These are phyloP conservation scores for Pipa parva DNA, from an alignment of 2,113 vertebrate genomes.

Conservation along the genomic window DNA sequence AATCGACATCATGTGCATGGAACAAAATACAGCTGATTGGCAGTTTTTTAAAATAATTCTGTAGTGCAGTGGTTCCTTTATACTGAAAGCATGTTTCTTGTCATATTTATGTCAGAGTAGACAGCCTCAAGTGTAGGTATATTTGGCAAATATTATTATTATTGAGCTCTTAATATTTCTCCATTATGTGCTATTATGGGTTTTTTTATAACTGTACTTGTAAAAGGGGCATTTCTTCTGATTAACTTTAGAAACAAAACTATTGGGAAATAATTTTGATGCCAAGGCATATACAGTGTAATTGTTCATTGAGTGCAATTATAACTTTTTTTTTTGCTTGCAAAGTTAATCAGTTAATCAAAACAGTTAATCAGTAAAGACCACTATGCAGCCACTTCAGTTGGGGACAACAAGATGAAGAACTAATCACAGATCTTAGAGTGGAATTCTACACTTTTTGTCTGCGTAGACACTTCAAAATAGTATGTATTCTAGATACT, in stretches of 20 bases:
- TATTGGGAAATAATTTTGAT: no score
- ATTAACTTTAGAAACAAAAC: not conserved
- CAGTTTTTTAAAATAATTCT: constrained; percentile 2
- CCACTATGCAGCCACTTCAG: no score
- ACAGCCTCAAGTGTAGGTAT: constrained; percentile 2
- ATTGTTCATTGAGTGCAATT: no score
- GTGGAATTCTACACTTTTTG: no score
- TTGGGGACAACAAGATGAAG: no score
- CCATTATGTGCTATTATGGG: not conserved
- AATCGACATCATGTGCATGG: constrained; percentile 1
- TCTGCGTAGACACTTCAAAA: no score
- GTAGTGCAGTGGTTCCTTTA: constrained; percentile 4
- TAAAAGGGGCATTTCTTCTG: constrained; percentile 1
- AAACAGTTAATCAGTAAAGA: no score
- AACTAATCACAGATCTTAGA: no score
- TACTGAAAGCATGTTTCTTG: not conserved
- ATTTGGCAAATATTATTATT: constrained; percentile 2
- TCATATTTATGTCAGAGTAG: constrained; percentile 9
- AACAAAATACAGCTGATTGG: not conserved
- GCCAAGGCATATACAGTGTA: no score
- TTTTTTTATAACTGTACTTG: not conserved
- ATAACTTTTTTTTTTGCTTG: no score
- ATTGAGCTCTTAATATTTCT: not conserved
- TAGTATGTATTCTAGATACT: no score
- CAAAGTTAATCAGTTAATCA: no score